Evolutionary conservation across 1,140 invertebrate genomes (phyloP), one percentile per base, ranked within the genome.

Genomic region (Agraylea sexmaculata): DNA sequence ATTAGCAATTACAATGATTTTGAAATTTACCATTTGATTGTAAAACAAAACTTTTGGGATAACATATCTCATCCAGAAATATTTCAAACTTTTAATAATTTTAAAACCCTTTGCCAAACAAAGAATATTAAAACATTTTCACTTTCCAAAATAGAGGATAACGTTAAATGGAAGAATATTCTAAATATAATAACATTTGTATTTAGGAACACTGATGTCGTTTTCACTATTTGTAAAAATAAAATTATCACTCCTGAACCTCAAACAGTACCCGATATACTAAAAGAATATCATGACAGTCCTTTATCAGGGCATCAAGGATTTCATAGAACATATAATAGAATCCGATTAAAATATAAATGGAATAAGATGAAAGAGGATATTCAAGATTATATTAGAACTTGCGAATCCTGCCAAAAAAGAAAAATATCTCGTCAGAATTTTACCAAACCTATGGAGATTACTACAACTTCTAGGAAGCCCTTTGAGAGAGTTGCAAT

Each of bases 381-480:
- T 18, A 48, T 57, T 12, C 20, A 43, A 49, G 41, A 55, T 12
- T 61, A 45, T 40, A 51, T 60, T 13, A 52, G 51, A 47, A 51
- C 31, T 32, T 60, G 54, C 40, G 13, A 45, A 11, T 45, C 40
- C 11, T 62, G 59, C 44, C 55, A 61, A 47, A 51, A 46, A 20
- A 55, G 53, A 34, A 58, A 62, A 52, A 42, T 38, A 34, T 35
- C 43, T 42, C 31, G 42, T 12, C 53, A 51, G 37, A 31, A 38
- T 22, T 53, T 17, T 8, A 45, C 45, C 45, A 40, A 43, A 44
- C 37, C 53, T 4, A 50, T 50, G 42, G 35, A 52, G 30, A 53
- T 55, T 10, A 52, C 53, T 11, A 47, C 55, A 8, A 56, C 55
- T n/a, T 38, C 49, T 10, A 12, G 33, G 13, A 29, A 31, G 38